Conservation (phyloP, 2,797 vertebrate species). For the Anguilla marmorata region DNA sequence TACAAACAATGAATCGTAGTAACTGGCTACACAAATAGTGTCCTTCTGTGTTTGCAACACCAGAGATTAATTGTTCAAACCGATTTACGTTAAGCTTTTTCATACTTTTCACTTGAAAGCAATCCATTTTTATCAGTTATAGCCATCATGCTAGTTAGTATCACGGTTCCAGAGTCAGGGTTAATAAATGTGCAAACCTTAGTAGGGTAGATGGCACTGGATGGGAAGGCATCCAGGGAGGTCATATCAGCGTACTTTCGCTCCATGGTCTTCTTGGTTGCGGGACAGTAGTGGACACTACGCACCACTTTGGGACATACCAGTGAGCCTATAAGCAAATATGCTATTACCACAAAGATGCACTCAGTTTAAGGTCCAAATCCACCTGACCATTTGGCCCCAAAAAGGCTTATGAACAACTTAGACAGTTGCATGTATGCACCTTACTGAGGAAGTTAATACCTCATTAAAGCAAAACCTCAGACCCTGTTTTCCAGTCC, state of each 20-base stretch:
- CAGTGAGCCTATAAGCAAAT: conserved; percentile 79
- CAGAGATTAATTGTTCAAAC: too few relatives aligned
- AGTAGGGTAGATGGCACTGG: conserved; percentile 88
- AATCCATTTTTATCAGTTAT: background rate
- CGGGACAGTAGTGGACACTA: conserved; percentile 95
- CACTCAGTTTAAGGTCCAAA: background rate
- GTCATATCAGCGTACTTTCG: conserved; percentile 94
- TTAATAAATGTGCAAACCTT: conserved; percentile 74
- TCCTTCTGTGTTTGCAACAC: too few relatives aligned
- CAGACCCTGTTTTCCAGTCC: background rate
- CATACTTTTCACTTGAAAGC: background rate
- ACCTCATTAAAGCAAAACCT: background rate
- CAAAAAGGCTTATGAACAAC: background rate
- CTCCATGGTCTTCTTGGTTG: conserved; percentile 95
- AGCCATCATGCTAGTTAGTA: background rate
- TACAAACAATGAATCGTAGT: too few relatives aligned
- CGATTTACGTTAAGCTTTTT: too few relatives aligned
- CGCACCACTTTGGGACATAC: conserved; percentile 94
- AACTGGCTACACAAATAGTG: too few relatives aligned
- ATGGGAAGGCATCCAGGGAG: conserved; percentile 90
- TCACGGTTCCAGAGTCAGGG: background rate
- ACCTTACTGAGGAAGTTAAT: background rate
- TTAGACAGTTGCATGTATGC: background rate
- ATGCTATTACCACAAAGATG: background rate
- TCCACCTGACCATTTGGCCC: background rate